Evolutionary conservation across 2,113 vertebrate species (phyloP), one percentile per base, ranked within the genome.

Genomic region (Columba janthina): DNA sequence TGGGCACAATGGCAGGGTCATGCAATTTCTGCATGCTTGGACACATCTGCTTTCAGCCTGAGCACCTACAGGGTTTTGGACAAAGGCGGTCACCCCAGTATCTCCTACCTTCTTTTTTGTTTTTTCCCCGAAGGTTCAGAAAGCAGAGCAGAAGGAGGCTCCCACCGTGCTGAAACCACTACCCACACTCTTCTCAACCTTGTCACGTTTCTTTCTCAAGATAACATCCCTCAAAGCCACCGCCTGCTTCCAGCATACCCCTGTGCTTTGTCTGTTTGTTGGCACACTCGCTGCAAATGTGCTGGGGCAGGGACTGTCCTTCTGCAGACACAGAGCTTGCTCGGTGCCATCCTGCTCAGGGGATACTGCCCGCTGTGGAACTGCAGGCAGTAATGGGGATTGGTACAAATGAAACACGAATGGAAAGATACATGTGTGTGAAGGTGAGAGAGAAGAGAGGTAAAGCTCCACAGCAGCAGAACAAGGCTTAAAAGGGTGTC

Each of bases 261-360:
- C 71, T 12, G 20, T 0, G 5, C 3, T 2, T 15, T 51, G 8
- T 21, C 34, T 66, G 29, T 29, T 38, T 44, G 72, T 34, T 11
- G 2, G 44, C 54, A 72, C 0, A 0, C 7, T 75, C 58, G 31
- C 2, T 29, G 25, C 42, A 28, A 58, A 3, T 1, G 0, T 0
- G 0, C 24, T 25, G 34, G 61, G 60, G 9, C n/a, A 56, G 53
- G 38, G 29, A 32, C 18, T 7, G 0, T 11, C 26, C 15, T 90
- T 19, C 32, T 15, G 58, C 51, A 60, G n/a, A 24, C 31, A 24
- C 18, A 12, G 31, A 53, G 46, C 53, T 65, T 28, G 50, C 67
- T 46, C 2, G 0, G 32, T 18, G 51, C 62, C 0, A 0, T 42
- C 38, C 50, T 50, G 50, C 72, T 69, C 3, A 0, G 15, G 24